phyloP scores from a whole-genome alignment of 2,113 vertebrate genomes.

The Pangasianodon gigas region DNA sequence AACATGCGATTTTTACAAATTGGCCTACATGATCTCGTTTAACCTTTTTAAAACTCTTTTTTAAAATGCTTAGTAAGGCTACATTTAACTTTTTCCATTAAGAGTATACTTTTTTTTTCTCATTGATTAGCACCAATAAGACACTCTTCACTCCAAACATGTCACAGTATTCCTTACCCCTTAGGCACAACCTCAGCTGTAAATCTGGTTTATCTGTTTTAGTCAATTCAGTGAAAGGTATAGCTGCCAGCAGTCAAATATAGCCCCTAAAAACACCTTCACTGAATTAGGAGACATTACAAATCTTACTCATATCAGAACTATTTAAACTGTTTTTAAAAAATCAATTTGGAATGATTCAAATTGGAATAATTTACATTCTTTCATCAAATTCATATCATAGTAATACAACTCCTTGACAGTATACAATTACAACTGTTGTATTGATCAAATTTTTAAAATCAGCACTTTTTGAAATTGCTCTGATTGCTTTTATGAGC shows the following conservation, averaged over 20 bases:
- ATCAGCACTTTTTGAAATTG: not conserved
- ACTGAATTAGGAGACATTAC: not conserved
- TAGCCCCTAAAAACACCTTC: not conserved
- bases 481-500: not conserved
- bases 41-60: not conserved
- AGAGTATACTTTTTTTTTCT: not conserved
- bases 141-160: not conserved
- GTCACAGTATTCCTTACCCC: not conserved
- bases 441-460: not conserved
- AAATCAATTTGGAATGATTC: not conserved
- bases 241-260: not conserved
- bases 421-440: not conserved
- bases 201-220: not conserved
- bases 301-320: not conserved
- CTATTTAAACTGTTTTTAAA: not conserved
- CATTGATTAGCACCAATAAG: not conserved
- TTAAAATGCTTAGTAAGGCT: not conserved
- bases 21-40: not conserved
- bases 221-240: not conserved
- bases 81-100: not conserved
- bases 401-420: not conserved
- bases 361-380: not conserved
- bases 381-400: not conserved
- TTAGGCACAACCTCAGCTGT: not conserved
- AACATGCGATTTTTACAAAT: conserved; percentile 23